Evolutionary conservation across 2,113 vertebrate species (phyloP).

Genomic region (Ctenomys sociabilis): DNA sequence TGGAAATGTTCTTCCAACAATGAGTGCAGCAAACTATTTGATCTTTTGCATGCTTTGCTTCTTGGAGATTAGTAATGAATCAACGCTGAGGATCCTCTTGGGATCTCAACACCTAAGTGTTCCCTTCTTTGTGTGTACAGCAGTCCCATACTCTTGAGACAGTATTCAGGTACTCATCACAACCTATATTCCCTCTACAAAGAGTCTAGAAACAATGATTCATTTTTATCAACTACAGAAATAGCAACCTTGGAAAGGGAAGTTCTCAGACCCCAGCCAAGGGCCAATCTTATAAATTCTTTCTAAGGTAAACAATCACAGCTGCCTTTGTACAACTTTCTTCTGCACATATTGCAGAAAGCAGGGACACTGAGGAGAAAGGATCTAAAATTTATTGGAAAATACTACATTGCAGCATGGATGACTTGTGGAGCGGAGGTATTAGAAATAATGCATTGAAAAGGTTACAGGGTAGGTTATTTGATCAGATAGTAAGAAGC

Average conservation of each 20-base stretch:
- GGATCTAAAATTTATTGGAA: not conserved
- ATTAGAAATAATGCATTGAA: not conserved
- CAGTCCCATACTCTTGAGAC: not conserved
- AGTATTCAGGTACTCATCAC: not conserved
- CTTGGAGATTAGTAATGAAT: not conserved
- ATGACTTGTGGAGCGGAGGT: not conserved
- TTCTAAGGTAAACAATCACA: not conserved
- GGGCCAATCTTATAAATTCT: not conserved
- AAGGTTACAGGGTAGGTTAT: not conserved
- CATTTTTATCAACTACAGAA: not conserved
- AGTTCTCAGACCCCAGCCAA: not conserved
- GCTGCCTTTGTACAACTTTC: not conserved
- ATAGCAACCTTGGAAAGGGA: not conserved
- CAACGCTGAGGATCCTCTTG: not conserved
- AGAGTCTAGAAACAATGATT: not conserved
- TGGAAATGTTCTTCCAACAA: not conserved
- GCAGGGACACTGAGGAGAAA: not conserved
- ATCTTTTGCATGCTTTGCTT: not conserved
- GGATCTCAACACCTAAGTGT: fast-evolving
- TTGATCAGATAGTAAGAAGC: not conserved
- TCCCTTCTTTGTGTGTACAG: not conserved
- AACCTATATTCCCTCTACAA: not conserved
- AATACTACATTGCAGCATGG: not conserved
- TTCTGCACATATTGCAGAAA: not conserved
- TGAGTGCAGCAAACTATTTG: not conserved